phyloP scores from a whole-genome alignment of 2,888 invertebrate species.

The Sarcophaga subvicina region DNA sequence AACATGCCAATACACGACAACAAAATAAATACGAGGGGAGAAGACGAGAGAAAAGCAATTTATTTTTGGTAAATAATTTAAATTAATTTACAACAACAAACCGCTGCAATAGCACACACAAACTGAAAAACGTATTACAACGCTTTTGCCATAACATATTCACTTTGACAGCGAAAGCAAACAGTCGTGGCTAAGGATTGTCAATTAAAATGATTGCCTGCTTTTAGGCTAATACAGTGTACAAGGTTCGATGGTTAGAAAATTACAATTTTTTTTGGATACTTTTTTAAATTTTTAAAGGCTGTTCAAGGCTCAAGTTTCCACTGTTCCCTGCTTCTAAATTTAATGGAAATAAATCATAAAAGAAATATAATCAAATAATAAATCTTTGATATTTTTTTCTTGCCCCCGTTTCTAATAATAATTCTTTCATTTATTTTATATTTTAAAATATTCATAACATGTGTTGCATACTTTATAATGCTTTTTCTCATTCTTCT shows the following conservation, averaged over 20 bases:
- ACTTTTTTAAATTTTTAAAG: no score
- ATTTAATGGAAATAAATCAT: no score
- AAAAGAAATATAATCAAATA: no score
- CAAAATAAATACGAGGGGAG: conserved; percentile 49
- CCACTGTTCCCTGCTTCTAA: no score
- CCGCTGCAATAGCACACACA: background rate
- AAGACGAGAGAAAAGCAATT: conserved; percentile 45
- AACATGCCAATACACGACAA: conserved; percentile 24
- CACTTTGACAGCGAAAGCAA: background rate
- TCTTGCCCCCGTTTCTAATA: background rate
- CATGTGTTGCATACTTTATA: background rate
- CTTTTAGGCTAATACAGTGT: background rate
- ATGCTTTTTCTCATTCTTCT: background rate
- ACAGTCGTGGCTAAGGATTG: background rate
- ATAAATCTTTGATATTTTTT: no score
- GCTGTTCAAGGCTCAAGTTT: no score
- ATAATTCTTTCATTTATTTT: background rate
- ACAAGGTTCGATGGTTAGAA: no score
- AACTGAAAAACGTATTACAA: background rate
- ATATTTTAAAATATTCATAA: background rate
- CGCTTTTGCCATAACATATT: background rate
- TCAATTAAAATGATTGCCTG: conserved; percentile 46
- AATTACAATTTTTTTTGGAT: no score
- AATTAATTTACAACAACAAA: conserved; percentile 39
- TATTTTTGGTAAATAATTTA: conserved; percentile 60